Conservation (phyloP, 2,113 vertebrate genomes). For the Motacilla alba region DNA sequence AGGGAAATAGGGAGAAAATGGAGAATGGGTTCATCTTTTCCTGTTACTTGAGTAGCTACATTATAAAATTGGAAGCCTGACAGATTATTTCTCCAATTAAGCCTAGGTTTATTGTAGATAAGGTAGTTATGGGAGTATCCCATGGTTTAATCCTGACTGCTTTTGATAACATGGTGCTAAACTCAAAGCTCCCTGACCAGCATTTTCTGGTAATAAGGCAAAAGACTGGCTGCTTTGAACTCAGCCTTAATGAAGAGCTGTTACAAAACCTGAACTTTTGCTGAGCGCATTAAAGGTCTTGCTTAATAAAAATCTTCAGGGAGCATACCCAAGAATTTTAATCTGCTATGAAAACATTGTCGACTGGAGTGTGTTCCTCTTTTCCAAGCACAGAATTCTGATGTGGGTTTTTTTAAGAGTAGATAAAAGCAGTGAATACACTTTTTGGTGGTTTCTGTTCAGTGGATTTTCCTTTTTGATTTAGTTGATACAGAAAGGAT, state of each 20-base stretch:
- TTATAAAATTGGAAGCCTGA: background rate
- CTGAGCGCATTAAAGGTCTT: background rate
- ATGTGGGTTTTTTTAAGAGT: background rate
- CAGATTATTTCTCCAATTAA: slow-evolving; percentile 1
- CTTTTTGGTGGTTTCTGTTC: background rate
- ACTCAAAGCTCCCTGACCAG: background rate
- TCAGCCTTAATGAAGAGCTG: background rate
- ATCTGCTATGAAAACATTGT: background rate
- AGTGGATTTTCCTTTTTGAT: background rate
- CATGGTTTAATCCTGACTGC: background rate
- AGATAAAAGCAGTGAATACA: background rate
- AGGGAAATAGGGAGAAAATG: background rate
- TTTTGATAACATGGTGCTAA: slow-evolving; percentile 30
- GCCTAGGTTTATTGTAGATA: background rate
- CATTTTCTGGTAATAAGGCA: background rate
- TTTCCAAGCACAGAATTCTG: background rate
- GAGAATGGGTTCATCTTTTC: background rate
- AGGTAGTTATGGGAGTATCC: background rate
- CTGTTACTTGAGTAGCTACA: background rate
- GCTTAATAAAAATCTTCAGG: background rate
- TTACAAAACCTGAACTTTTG: slow-evolving; percentile 1
- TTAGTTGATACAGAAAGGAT: background rate
- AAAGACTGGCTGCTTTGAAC: background rate
- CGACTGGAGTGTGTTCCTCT: background rate
- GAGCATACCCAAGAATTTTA: background rate